phyloP scores from a whole-genome alignment of 2,797 vertebrate species.

The Dromococcyx pavoninus region DNA sequence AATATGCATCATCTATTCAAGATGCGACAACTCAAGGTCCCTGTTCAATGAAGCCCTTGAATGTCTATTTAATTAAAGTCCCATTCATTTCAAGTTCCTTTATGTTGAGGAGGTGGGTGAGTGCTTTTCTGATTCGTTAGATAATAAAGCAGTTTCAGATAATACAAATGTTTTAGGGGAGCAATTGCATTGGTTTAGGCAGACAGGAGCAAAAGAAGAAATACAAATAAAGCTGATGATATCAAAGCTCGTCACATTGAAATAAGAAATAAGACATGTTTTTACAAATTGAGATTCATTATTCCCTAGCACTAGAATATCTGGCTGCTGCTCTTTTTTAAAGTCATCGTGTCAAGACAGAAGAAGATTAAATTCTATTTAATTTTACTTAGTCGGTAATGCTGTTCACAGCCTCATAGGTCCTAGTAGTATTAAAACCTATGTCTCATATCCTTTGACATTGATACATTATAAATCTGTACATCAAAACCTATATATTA shows the following conservation, averaged over 20 bases:
- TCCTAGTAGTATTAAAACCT: not conserved
- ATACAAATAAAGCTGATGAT: not conserved
- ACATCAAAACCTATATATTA: not conserved
- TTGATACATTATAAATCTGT: not conserved
- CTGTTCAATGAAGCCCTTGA: not conserved
- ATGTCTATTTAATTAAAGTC: slow-evolving; percentile 1
- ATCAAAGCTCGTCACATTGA: not conserved
- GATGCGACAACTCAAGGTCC: not conserved
- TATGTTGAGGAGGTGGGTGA: not conserved
- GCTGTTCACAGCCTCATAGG: not conserved
- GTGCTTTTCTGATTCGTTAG: not conserved
- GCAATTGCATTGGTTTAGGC: not conserved
- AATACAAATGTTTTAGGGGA: slow-evolving; percentile 1
- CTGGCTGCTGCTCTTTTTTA: not conserved
- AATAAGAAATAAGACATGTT: not conserved
- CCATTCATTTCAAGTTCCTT: not conserved
- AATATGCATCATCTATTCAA: not conserved
- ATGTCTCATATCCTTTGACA: not conserved
- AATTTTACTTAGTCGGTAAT: not conserved
- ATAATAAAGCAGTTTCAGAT: not conserved
- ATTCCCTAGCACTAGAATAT: not conserved
- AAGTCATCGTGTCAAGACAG: not conserved
- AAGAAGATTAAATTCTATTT: not conserved
- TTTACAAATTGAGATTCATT: not conserved
- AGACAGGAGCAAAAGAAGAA: not conserved